phyloP scores from a whole-genome alignment of 2,113 vertebrate genomes.

The Origma solitaria region DNA sequence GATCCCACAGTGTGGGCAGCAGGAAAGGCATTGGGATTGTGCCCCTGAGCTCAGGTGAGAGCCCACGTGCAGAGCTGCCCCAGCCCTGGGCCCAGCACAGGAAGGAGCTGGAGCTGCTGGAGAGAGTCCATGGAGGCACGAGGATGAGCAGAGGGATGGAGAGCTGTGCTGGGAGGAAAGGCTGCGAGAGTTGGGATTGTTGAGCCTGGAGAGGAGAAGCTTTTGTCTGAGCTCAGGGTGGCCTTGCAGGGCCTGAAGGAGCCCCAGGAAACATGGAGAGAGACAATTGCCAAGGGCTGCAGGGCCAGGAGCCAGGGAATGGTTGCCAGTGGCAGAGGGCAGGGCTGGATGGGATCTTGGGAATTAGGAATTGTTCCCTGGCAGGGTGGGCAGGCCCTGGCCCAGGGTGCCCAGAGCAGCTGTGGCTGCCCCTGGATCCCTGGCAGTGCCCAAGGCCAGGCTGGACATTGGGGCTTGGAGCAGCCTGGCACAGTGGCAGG shows the following conservation, averaged over 20 bases:
- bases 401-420: no score
- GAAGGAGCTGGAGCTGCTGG: neutral
- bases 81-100: neutral
- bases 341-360: no score
- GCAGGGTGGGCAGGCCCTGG: no score
- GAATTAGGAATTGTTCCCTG: no score
- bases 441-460: no score
- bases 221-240: neutral
- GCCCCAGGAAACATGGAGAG: no score
- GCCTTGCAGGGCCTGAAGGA: no score
- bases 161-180: neutral
- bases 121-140: neutral
- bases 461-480: neutral
- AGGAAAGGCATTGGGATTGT: neutral
- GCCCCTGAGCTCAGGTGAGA: neutral
- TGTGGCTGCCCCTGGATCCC: no score
- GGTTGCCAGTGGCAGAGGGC: no score
- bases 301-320: no score
- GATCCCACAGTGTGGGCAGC: neutral
- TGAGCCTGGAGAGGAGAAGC: neutral
- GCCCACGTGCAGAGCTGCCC: neutral
- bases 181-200: neutral
- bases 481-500: neutral
- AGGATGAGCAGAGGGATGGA: neutral
- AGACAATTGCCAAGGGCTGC: no score